These are phyloP conservation scores for Dreissena rostriformis DNA, from an alignment of 1,140 invertebrate genomes.

Conservation along the genomic window DNA sequence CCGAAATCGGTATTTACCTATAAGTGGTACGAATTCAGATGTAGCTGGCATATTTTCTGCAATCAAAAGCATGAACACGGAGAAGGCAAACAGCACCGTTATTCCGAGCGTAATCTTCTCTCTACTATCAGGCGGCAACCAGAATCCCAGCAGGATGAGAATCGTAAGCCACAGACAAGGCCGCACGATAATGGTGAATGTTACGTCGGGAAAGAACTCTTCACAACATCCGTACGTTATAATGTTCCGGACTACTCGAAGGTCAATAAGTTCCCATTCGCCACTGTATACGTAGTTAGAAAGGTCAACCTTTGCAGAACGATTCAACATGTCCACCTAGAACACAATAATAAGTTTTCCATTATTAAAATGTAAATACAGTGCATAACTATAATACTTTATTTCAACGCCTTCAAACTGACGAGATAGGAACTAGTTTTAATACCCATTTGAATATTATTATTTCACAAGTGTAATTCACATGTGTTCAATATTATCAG, in stretches of 20 bases:
- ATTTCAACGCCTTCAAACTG: slow-evolving; percentile 22
- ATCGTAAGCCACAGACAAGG: slow-evolving; percentile 85
- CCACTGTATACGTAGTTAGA: slow-evolving; percentile 84
- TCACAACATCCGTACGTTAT: slow-evolving; percentile 83
- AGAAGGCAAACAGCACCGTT: slow-evolving; percentile 84
- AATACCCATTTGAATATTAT: too few species aligned
- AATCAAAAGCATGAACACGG: slow-evolving; percentile 85
- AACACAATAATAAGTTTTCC: slow-evolving; percentile 3
- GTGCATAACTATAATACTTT: too few species aligned
- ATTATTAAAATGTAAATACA: too few species aligned
- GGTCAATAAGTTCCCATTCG: slow-evolving; percentile 85
- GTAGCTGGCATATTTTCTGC: slow-evolving; percentile 85
- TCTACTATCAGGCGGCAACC: slow-evolving; percentile 84
- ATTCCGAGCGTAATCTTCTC: slow-evolving; percentile 85
- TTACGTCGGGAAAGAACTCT: slow-evolving; percentile 85
- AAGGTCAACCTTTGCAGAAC: slow-evolving; percentile 83
- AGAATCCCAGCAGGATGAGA: slow-evolving; percentile 84
- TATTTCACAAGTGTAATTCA: too few species aligned
- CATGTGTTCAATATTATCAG: too few species aligned
- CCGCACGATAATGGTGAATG: slow-evolving; percentile 85
- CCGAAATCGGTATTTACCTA: slow-evolving; percentile 80
- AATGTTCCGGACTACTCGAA: slow-evolving; percentile 81
- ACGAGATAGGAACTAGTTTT: too few species aligned
- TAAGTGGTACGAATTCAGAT: slow-evolving; percentile 84
- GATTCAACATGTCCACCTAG: slow-evolving; percentile 84